phyloP scores from a whole-genome alignment of 2,113 vertebrate genomes.

The Typhlomys cinereus region DNA sequence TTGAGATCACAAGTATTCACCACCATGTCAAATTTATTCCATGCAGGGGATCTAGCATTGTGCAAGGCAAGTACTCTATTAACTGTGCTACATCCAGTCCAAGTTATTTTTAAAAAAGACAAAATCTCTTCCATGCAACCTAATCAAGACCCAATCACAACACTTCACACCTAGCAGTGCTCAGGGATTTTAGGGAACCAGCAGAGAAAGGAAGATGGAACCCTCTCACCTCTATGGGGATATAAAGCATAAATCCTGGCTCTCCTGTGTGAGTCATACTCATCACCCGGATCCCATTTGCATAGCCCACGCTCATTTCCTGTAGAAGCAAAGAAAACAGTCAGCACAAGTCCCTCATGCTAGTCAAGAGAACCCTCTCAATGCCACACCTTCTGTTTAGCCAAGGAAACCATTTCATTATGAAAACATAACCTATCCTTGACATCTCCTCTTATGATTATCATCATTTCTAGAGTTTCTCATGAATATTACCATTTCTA shows the following conservation, averaged over 20 bases:
- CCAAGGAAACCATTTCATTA: not conserved
- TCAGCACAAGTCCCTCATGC: fast-evolving
- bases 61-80: not conserved
- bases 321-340: slow-evolving; percentile 77
- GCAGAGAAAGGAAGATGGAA: not conserved
- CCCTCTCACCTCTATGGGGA: slow-evolving; percentile 95
- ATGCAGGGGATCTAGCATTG: not conserved
- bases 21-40: not conserved
- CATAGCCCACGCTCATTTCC: slow-evolving; percentile 99
- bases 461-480: not conserved
- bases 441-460: not conserved
- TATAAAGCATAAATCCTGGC: slow-evolving; percentile 98
- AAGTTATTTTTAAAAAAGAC: not conserved
- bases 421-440: not conserved
- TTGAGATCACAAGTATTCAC: not conserved
- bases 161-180: not conserved
- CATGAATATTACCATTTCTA: not conserved
- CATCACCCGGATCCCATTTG: slow-evolving; percentile 98
- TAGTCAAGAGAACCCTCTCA: not conserved
- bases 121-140: not conserved
- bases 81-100: not conserved
- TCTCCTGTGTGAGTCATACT: slow-evolving; percentile 99
- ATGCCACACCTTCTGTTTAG: not conserved
- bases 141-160: fast-evolving
- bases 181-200: not conserved